Conservation (phyloP, 2,797 vertebrate species). For the Sarcophilus harrisii region DNA sequence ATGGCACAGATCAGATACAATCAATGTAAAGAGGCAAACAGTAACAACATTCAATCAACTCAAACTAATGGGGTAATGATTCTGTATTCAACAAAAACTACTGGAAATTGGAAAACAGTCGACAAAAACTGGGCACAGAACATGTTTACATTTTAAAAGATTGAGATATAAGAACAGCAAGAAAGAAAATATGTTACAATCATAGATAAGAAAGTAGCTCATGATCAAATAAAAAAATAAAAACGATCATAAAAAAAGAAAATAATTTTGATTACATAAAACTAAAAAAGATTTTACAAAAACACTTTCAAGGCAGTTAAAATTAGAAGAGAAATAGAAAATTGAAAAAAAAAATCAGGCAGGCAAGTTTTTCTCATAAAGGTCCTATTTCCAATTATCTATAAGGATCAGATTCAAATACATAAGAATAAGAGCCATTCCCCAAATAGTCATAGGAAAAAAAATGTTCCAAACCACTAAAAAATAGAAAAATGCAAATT, state of each 20-base stretch:
- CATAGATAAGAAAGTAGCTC: neutral
- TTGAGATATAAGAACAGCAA: neutral
- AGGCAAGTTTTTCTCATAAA: too few relatives aligned
- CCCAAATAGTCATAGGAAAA: neutral
- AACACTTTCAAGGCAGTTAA: too few relatives aligned
- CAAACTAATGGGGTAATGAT: neutral
- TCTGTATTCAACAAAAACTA: neutral
- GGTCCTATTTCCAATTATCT: neutral
- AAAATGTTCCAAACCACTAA: neutral
- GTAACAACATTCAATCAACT: neutral
- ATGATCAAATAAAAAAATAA: neutral
- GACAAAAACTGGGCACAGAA: neutral
- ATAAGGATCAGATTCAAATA: neutral
- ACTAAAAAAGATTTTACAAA: too few relatives aligned
- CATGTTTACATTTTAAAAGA: neutral
- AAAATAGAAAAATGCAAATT: conserved; percentile 1
- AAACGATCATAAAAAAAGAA: too few relatives aligned
- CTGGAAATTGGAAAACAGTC: neutral
- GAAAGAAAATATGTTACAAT: neutral
- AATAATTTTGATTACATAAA: too few relatives aligned
- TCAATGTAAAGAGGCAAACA: too few relatives aligned
- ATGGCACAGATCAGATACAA: neutral
- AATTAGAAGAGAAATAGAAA: too few relatives aligned
- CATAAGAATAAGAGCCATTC: neutral
- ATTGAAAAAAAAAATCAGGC: too few relatives aligned